A percentile compares a stretch with the other conserved stretches of the same genome.
Evolutionary conservation across 2,113 vertebrate species (phyloP).

Genomic region (Chiloscyllium plagiosum): DNA sequence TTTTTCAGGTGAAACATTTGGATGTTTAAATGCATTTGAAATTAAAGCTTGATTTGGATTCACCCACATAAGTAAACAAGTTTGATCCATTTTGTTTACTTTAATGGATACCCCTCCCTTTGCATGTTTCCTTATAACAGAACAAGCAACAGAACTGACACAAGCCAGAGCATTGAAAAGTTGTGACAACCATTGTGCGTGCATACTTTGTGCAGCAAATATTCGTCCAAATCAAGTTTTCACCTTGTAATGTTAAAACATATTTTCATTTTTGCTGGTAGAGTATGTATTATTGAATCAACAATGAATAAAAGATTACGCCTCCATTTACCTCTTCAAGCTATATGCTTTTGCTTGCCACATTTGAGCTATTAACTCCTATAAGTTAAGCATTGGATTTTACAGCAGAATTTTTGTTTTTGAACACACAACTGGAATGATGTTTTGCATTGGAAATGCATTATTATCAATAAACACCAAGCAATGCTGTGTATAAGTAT

Average conservation of each 20-base stretch:
- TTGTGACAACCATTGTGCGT: slow-evolving; percentile 32
- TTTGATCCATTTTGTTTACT: slow-evolving; percentile 18
- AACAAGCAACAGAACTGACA: not conserved
- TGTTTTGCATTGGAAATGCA: not conserved
- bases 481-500: not conserved
- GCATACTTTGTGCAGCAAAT: slow-evolving; percentile 16
- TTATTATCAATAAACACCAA: not conserved
- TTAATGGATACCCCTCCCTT: slow-evolving; percentile 20
- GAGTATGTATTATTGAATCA: slow-evolving; percentile 36
- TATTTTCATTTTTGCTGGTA: slow-evolving; percentile 36
- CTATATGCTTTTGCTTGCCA: not conserved
- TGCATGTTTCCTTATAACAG: not conserved
- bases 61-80: not conserved
- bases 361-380: not conserved
- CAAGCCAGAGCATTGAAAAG: slow-evolving; percentile 6
- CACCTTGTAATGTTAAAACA: slow-evolving; percentile 36
- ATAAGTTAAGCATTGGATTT: not conserved
- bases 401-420: not conserved
- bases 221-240: slow-evolving; percentile 38
- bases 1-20: slow-evolving; percentile 35
- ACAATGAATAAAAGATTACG: slow-evolving; percentile 38
- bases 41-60: slow-evolving; percentile 34
- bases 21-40: slow-evolving; percentile 34
- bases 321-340: slow-evolving; percentile 12
- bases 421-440: not conserved